phyloP scores from a whole-genome alignment of 1,140 invertebrate species.

The Grapholita molesta region DNA sequence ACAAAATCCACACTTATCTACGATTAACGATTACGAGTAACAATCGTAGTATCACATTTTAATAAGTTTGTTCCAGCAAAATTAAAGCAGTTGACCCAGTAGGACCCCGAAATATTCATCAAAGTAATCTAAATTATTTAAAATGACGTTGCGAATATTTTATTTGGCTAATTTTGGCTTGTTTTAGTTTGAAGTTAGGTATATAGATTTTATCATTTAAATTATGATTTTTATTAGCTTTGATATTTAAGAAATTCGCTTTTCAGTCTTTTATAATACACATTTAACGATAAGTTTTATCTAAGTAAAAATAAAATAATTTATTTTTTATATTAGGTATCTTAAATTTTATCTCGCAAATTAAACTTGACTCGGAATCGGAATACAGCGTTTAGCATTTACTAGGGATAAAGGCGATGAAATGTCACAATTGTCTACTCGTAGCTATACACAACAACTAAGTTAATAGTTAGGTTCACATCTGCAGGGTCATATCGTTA shows the following conservation, averaged over 20 bases:
- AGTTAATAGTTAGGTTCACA: neutral
- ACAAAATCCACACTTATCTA: neutral
- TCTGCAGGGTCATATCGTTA: neutral
- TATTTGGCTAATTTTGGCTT: neutral
- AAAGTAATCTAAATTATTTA: neutral
- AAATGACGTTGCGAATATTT: neutral
- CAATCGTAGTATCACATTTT: conserved; percentile 12
- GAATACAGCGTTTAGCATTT: neutral
- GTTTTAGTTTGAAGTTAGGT: neutral
- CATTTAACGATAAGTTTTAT: conserved; percentile 40
- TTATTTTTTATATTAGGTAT: neutral
- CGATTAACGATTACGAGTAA: neutral
- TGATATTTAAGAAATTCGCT: conserved; percentile 70
- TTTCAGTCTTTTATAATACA: conserved; percentile 65
- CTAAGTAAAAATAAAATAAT: neutral
- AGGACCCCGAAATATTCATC: neutral
- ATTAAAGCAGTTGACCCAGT: neutral
- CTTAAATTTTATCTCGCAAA: neutral
- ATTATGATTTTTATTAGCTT: conserved; percentile 24
- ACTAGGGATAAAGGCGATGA: neutral
- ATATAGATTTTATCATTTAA: conserved; percentile 5
- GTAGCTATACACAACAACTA: neutral
- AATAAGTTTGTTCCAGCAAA: neutral
- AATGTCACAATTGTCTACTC: neutral
- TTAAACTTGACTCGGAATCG: neutral